Percentiles rank a stretch among this genome's conserved stretches.
Evolutionary conservation across 2,888 invertebrate species (phyloP).

Genomic region (Caenorhabditis drosophilae): DNA sequence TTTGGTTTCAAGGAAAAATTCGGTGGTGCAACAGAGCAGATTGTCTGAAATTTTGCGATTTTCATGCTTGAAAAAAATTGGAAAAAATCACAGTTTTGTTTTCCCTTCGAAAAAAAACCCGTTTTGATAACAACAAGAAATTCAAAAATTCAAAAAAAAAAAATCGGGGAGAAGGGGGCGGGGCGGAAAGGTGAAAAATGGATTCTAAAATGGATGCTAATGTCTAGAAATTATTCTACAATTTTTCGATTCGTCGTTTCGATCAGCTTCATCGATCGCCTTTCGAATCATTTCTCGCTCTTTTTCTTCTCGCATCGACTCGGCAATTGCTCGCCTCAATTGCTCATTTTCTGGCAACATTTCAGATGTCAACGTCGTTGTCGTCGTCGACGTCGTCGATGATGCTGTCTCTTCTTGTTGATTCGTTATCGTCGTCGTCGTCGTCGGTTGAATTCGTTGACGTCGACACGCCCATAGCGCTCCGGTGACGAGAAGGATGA

Average conservation of each 20-base stretch:
- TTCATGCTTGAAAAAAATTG: neutral
- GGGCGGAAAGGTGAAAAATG: too few species aligned
- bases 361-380: conserved; percentile 10
- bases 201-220: too few species aligned
- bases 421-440: too few species aligned
- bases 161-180: neutral
- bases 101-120: neutral
- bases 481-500: conserved; percentile 33
- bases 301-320: conserved; percentile 23
- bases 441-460: conserved; percentile 10
- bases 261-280: conserved; percentile 18
- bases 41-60: conserved; percentile 1
- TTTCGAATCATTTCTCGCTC: conserved; percentile 37
- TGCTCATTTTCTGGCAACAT: conserved; percentile 15
- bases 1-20: too few species aligned
- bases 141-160: conserved; percentile 2
- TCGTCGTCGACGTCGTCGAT: neutral
- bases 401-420: neutral
- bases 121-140: neutral
- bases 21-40: neutral
- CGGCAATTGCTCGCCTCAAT: conserved; percentile 24
- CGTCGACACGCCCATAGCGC: conserved; percentile 37
- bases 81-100: conserved; percentile 3
- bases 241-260: too few species aligned
- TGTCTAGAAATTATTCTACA: neutral